Evolutionary conservation across 1,140 invertebrate genomes (phyloP).

Genomic region (Andricus grossulariae): DNA sequence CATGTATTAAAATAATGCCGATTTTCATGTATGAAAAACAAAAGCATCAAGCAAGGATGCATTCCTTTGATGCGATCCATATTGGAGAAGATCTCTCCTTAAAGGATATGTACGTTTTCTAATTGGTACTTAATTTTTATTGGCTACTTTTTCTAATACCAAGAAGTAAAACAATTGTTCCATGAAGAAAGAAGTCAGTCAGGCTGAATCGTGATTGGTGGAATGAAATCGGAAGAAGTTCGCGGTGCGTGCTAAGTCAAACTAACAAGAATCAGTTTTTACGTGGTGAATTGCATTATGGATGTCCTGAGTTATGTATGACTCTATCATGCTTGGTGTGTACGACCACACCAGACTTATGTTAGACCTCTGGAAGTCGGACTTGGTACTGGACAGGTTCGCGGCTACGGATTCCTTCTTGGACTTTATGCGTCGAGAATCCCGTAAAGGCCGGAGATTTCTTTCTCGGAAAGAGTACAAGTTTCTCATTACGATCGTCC

Average conservation of each 20-base stretch:
- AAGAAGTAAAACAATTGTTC: conserved; percentile 27
- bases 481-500: conserved; percentile 59
- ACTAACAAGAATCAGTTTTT: conserved; percentile 71
- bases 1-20: too few relatives aligned
- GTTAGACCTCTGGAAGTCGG: conserved; percentile 41
- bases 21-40: too few relatives aligned
- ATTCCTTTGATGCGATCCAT: not conserved
- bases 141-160: conserved; percentile 19
- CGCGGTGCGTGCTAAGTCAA: conserved; percentile 57
- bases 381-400: conserved; percentile 41
- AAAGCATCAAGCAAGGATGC: too few relatives aligned
- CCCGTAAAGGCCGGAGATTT: conserved; percentile 69
- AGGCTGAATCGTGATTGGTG: conserved; percentile 7
- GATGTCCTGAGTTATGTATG: conserved; percentile 71
- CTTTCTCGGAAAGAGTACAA: conserved; percentile 65
- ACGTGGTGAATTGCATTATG: conserved; percentile 69
- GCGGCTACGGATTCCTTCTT: conserved; percentile 46
- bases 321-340: conserved; percentile 66
- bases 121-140: conserved; percentile 32
- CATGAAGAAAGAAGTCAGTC: not conserved
- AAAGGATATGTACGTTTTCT: conserved; percentile 18
- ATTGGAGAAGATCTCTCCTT: not conserved
- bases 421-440: conserved; percentile 60
- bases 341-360: conserved; percentile 52
- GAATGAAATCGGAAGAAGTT: conserved; percentile 25